These are phyloP conservation scores for Oopsacas minuta DNA, from an alignment of 37 sponge, comb jelly and placozoan genomes.

Conservation along the genomic window DNA sequence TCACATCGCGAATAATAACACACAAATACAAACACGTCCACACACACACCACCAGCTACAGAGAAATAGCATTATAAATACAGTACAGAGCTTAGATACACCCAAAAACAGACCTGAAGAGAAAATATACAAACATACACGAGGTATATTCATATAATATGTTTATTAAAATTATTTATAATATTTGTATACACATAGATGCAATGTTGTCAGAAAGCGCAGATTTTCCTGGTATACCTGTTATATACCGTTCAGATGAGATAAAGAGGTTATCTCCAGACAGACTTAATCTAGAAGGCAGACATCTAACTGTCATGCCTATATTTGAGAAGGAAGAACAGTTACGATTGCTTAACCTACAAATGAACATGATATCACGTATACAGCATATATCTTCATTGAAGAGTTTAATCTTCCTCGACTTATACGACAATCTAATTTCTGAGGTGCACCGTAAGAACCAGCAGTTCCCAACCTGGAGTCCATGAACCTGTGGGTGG, in stretches of 20 bases:
- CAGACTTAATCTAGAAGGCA: constrained; percentile 67
- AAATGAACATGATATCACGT: constrained; percentile 75
- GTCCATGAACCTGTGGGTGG: no score
- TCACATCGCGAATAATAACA: neutral
- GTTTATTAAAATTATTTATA: neutral
- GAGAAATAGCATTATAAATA: neutral
- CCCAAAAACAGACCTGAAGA: neutral
- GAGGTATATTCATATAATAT: neutral
- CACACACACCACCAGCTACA: neutral
- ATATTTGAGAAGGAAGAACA: constrained; percentile 67
- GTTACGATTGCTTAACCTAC: constrained; percentile 79
- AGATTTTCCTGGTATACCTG: constrained; percentile 51
- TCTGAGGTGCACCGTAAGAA: constrained; percentile 43
- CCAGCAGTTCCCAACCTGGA: no score
- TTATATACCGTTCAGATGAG: constrained; percentile 67
- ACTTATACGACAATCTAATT: constrained; percentile 89
- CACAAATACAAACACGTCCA: neutral
- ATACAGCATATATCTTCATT: constrained; percentile 58
- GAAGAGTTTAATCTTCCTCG: constrained; percentile 76
- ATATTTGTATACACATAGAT: neutral
- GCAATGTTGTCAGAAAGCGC: constrained; percentile 31
- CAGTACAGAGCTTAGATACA: neutral
- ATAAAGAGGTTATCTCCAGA: constrained; percentile 57
- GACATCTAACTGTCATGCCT: constrained; percentile 68
- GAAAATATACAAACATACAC: neutral